Evolutionary conservation across 2,113 vertebrate species (phyloP).

Genomic region (Verasper variegatus): DNA sequence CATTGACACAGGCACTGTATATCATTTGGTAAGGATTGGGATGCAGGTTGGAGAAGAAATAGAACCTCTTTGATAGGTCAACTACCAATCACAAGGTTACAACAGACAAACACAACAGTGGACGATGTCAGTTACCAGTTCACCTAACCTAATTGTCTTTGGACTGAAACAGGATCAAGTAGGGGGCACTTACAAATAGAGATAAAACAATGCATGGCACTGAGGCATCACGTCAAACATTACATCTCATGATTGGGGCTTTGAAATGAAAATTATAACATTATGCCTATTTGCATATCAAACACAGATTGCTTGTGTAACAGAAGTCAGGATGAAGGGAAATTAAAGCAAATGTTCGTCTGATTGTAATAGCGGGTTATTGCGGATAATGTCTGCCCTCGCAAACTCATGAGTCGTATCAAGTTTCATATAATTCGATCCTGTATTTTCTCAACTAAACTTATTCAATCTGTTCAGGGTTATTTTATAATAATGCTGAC

Average conservation of each 20-base stretch:
- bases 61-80: constrained; percentile 6
- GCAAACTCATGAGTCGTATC: constrained; percentile 8
- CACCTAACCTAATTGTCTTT: background rate
- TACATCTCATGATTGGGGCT: background rate
- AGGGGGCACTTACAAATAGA: background rate
- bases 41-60: background rate
- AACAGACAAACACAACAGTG: constrained; percentile 7
- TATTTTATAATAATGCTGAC: background rate
- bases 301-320: background rate
- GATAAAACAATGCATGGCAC: background rate
- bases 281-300: constrained; percentile 21
- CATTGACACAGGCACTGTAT: constrained; percentile 10
- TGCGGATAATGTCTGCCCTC: constrained; percentile 8
- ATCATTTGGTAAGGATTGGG: background rate
- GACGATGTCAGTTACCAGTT: background rate
- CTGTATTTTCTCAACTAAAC: constrained; percentile 1
- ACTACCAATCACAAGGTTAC: constrained; percentile 11
- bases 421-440: constrained; percentile 11
- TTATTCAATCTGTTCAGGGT: background rate
- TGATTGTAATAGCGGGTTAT: constrained; percentile 48
- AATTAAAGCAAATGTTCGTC: constrained; percentile 22
- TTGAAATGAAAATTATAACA: constrained; percentile 21
- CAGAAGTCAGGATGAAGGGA: background rate
- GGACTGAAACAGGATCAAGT: constrained; percentile 13
- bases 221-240: constrained; percentile 7